Evolutionary conservation across 2,888 invertebrate genomes (phyloP), one percentile per base, ranked within the genome.

Genomic region (Cinara cedri): DNA sequence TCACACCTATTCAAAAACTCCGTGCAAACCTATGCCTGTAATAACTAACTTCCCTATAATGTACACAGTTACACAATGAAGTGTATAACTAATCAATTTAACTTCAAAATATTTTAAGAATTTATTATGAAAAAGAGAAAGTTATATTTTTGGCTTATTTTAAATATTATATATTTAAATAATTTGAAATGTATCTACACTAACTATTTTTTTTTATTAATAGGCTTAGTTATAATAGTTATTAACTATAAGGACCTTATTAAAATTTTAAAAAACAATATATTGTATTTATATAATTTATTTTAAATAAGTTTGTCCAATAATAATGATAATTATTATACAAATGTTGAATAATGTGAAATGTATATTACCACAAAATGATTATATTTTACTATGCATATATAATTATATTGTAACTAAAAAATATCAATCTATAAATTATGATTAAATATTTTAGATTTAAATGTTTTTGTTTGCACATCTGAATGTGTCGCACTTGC

Each of bases 371-470:
- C 42, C 10, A 21, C 16, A 55, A 21, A 13, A 44, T 14, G 34
- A 19, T 66, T 49, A 49, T 49, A 66, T 54, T 68, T 68, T 66
- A 26, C n/a, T 70, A 34, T 16, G 14, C 14, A 55, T n/a, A 2
- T 46, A 16, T 34, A 68, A 6, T 44, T 71, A 54, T 19, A 54
- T 54, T 68, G 26, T n/a, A 51, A 72, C 44, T 72, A n/a, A 24
- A 46, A 55, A 57, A 57, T 57, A 11, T 57, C 71, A 57, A 34
- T 11, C 3, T 51, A 34, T 49, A 51, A 13, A 34, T 34, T 34
- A 34, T 34, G 6, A 34, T 34, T 34, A 34, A 34, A 6, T 34
- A 34, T 34, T 34, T 34, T 34, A 34, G 34, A 34, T 34, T 34
- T 34, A 34, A 34, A 34, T 34, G 34, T 46, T 24, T 42, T 19